Conservation (phyloP, 2,113 vertebrate species). For the Salvelinus namaycush region DNA sequence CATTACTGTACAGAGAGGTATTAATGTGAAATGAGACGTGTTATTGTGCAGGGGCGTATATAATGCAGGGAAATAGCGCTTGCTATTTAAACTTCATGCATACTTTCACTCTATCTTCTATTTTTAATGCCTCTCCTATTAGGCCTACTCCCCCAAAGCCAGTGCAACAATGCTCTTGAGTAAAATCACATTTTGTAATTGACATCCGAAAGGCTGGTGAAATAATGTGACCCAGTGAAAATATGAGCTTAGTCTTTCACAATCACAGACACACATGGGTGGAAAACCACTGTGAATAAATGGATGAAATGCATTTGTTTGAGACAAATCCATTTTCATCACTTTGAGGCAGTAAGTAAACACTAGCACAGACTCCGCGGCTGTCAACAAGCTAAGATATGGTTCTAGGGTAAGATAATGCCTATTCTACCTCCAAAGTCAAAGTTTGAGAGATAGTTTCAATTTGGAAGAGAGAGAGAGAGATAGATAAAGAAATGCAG, state of each 20-base stretch:
- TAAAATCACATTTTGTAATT: background rate
- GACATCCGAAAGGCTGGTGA: conserved; percentile 19
- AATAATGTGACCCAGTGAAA: conserved; percentile 31
- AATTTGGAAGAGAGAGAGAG: background rate
- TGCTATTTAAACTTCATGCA: conserved; percentile 3
- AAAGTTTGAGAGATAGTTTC: background rate
- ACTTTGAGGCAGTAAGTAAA: conserved; percentile 11
- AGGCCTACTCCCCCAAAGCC: background rate
- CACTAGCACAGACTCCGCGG: background rate
- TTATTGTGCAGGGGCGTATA: conserved; percentile 17
- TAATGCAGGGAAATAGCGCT: conserved; percentile 40
- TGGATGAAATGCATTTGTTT: background rate
- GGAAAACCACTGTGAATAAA: conserved; percentile 30
- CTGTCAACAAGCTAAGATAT: background rate
- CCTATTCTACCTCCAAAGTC: background rate
- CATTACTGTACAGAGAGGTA: background rate
- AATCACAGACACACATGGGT: background rate
- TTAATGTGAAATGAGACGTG: background rate
- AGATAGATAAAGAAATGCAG: too few species aligned
- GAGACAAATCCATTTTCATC: conserved; percentile 9
- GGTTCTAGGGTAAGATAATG: background rate
- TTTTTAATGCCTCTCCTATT: background rate
- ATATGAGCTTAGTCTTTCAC: conserved; percentile 5
- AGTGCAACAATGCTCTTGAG: background rate
- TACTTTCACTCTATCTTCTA: conserved; percentile 14